Conservation (phyloP, 2,888 invertebrate species). For the Chironomus tentans region DNA sequence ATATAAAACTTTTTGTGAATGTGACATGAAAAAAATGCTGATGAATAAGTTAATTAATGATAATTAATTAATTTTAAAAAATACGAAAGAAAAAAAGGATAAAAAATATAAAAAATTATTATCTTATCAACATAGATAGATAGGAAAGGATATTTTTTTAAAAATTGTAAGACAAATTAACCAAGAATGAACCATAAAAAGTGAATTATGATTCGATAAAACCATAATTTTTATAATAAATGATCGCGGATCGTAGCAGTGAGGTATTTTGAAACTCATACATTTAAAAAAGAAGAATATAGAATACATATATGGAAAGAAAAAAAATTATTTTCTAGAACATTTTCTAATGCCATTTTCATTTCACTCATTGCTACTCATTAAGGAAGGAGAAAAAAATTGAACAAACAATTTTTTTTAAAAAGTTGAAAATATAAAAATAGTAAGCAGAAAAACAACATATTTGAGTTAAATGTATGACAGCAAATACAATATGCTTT, state of each 20-base stretch:
- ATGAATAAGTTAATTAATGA: too few species aligned
- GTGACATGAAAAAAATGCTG: too few species aligned
- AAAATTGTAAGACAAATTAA: slow-evolving; percentile 8
- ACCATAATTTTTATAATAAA: slow-evolving; percentile 7
- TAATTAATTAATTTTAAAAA: neutral
- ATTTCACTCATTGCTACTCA: neutral
- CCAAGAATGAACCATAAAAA: slow-evolving; percentile 2
- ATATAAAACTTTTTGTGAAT: too few species aligned
- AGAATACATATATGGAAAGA: neutral
- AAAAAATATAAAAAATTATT: neutral
- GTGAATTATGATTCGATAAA: neutral
- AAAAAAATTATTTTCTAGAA: slow-evolving; percentile 3
- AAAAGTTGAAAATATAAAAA: neutral
- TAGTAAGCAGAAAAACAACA: neutral
- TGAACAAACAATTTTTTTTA: neutral
- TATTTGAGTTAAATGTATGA: slow-evolving; percentile 4
- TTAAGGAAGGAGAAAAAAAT: neutral
- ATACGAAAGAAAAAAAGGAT: neutral
- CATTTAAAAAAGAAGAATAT: too few species aligned
- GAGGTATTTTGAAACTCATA: neutral
- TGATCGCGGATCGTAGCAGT: neutral
- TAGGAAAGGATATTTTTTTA: slow-evolving; percentile 12
- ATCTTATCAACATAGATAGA: neutral
- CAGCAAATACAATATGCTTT: neutral
- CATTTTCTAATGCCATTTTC: slow-evolving; percentile 7